Evolutionary conservation across 2,888 invertebrate species (phyloP), one percentile per base, ranked within the genome.

Genomic region (Camponotus fellah): DNA sequence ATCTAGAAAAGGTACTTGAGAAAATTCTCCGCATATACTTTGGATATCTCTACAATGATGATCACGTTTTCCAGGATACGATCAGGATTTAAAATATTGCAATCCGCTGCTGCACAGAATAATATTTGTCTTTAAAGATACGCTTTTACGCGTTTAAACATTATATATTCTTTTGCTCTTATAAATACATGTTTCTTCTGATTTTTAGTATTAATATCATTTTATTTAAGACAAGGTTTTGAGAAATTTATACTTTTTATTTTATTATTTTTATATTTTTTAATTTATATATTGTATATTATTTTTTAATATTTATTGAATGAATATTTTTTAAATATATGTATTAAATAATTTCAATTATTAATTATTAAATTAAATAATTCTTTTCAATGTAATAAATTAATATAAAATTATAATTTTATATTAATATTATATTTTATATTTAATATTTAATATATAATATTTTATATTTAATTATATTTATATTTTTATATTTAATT

Each of bases 1-100:
- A 58, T 21, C 32, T 10, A 64, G 14, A 66, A 56, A 46, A 46
- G 12, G 40, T 46, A 46, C 46, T 77, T n/a, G 43, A 68, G 43
- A 9, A 68, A 53, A 49, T 1, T 64, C 21, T 26, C 8, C 9
- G 14, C 2, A 14, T 43, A 4, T 37, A 37, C 32, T 40, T 40
- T 26, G 4, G 17, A 60, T 14, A 53, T 21, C 62, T 3, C 14
- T n/a, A 60, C n/a, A 26, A 3, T 4, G n/a, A 2, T 62, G 43
- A 60, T 75, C 62, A 5, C n/a, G 0, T 60, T 40, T 4, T 26
- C 26, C 21, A 4, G 3, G 6, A 37, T 37, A 46, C 49, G 0
- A 58, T n/a, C 21, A 12, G 8, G 9, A 21, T 32, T 40, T 40
- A 6, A 17, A 37, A 64, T 64, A 65, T 49, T 60, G 6, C 43